Evolutionary conservation across 2,113 vertebrate species (phyloP).

Genomic region (Himantopus leucocephalus): DNA sequence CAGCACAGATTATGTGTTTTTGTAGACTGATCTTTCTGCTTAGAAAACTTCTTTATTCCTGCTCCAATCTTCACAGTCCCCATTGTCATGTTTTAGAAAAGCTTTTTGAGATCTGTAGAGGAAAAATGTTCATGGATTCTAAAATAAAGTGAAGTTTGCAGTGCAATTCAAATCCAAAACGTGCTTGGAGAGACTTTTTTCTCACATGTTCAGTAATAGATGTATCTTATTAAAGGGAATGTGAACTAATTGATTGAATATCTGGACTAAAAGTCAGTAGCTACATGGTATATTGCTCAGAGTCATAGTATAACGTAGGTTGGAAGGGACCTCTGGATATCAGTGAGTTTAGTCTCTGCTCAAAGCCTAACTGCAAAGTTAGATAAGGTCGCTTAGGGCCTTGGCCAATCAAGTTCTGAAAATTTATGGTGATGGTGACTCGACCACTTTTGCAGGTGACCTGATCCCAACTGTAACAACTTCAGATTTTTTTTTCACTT

Average conservation of each 20-base stretch:
- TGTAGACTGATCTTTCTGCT: neutral
- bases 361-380: neutral
- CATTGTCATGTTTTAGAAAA: neutral
- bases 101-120: neutral
- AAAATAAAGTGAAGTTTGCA: neutral
- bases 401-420: neutral
- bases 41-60: neutral
- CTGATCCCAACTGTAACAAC: neutral
- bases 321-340: neutral
- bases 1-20: neutral
- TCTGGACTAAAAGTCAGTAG: neutral
- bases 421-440: neutral
- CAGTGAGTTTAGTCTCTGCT: neutral
- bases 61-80: neutral
- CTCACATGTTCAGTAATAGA: no score
- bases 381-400: fast-evolving
- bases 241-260: neutral
- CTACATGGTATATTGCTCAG: neutral
- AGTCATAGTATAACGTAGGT: neutral
- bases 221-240: neutral
- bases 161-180: neutral
- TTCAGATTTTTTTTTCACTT: neutral
- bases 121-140: neutral
- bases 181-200: neutral
- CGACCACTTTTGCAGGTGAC: neutral